Conservation (phyloP, 1,140 invertebrate genomes). For the Bacillus rossius region DNA sequence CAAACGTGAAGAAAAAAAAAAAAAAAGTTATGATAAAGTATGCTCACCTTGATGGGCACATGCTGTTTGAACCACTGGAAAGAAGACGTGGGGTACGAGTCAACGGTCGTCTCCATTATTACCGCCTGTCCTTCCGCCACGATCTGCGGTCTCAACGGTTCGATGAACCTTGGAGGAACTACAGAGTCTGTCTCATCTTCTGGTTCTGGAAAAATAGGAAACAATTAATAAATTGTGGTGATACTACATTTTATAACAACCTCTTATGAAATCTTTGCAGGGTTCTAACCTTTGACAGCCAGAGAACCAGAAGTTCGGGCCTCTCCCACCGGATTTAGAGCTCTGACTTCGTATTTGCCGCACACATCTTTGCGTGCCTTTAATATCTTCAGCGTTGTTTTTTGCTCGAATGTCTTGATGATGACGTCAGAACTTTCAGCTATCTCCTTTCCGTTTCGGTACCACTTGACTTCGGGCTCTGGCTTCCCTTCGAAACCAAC, state of each 20-base stretch:
- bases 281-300: constrained; percentile 42
- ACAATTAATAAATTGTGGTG: not conserved
- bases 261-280: not conserved
- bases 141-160: constrained; percentile 62
- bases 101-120: constrained; percentile 69
- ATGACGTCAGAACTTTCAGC: constrained; percentile 57
- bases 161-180: constrained; percentile 65
- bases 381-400: constrained; percentile 60
- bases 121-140: constrained; percentile 69
- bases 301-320: constrained; percentile 73
- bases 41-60: constrained; percentile 43
- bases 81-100: constrained; percentile 69
- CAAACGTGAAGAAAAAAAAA: not conserved
- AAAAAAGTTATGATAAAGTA: too few relatives aligned
- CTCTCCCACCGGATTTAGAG: constrained; percentile 68
- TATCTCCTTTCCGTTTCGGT: constrained; percentile 78
- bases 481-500: constrained; percentile 66
- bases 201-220: constrained; percentile 44
- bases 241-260: too few relatives aligned
- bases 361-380: constrained; percentile 65
- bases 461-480: constrained; percentile 76
- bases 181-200: constrained; percentile 54
- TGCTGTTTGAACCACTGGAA: constrained; percentile 81
- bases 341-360: constrained; percentile 80
- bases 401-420: constrained; percentile 58